Conservation (phyloP, 2,113 vertebrate genomes). For the Coracopsis vasa region DNA sequence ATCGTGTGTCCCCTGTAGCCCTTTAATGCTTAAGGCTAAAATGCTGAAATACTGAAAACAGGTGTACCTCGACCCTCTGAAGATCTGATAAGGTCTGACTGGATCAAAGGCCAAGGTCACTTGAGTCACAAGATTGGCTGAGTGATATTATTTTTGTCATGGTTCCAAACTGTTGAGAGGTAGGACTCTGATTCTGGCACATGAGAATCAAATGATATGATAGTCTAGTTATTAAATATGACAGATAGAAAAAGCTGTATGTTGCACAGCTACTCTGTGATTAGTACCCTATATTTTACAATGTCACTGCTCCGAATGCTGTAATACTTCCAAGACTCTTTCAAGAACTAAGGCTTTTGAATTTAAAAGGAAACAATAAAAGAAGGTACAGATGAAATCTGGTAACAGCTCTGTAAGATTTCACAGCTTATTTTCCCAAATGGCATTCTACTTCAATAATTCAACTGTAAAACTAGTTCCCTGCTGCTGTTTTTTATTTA, state of each 20-base stretch:
- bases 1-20: neutral
- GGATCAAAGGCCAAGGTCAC: conserved; percentile 61
- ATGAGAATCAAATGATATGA: conserved; percentile 58
- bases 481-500: fast-evolving
- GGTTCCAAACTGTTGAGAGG: conserved; percentile 50
- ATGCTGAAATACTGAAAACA: conserved; percentile 26
- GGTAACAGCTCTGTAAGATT: conserved; percentile 9
- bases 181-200: conserved; percentile 43
- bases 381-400: conserved; percentile 41
- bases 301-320: conserved; percentile 43
- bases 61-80: conserved; percentile 48
- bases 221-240: conserved; percentile 68
- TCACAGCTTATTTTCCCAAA: conserved; percentile 42
- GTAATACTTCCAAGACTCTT: conserved; percentile 51
- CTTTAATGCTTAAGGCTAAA: conserved; percentile 38
- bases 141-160: conserved; percentile 73
- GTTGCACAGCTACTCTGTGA: conserved; percentile 62
- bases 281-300: conserved; percentile 69
- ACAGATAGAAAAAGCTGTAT: conserved; percentile 69
- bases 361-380: conserved; percentile 53
- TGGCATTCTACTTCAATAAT: conserved; percentile 8
- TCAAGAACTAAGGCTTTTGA: conserved; percentile 48
- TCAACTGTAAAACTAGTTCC: neutral
- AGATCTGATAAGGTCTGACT: conserved; percentile 53
- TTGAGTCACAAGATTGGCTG: conserved; percentile 18